phyloP scores from a whole-genome alignment of 2,797 vertebrate genomes.

The Catamblyrhynchus diadema region DNA sequence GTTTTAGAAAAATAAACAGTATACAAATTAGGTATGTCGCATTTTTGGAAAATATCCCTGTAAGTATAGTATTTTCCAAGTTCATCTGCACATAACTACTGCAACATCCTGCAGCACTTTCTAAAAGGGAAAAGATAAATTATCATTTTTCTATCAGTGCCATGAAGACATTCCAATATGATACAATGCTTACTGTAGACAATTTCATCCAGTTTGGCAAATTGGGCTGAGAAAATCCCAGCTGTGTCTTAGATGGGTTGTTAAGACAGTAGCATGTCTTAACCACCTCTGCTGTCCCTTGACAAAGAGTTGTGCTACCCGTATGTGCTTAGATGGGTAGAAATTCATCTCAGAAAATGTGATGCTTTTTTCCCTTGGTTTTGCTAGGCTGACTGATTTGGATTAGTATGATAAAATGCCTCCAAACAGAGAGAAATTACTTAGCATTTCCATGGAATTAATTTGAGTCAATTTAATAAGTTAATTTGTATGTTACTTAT shows the following conservation, averaged over 20 bases:
- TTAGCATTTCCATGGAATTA: neutral
- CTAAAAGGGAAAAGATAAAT: neutral
- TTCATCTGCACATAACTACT: neutral
- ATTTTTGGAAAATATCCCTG: neutral
- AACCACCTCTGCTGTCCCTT: neutral
- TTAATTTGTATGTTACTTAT: neutral
- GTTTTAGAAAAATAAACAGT: neutral
- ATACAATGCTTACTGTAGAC: neutral
- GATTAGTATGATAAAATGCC: neutral
- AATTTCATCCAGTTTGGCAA: neutral
- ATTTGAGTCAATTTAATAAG: neutral
- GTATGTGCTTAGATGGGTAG: neutral
- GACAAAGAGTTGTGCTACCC: neutral
- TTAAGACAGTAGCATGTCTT: neutral
- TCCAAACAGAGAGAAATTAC: neutral
- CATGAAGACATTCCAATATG: neutral
- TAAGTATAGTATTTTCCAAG: neutral
- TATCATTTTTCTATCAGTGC: neutral
- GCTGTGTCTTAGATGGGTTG: neutral
- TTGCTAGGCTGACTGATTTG: neutral
- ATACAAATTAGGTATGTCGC: accelerated
- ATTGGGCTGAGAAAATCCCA: neutral
- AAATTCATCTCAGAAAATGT: neutral
- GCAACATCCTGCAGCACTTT: neutral
- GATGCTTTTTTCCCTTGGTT: neutral